Evolutionary conservation across 2,888 invertebrate species (phyloP).

Genomic region (Lycaena phlaeas): DNA sequence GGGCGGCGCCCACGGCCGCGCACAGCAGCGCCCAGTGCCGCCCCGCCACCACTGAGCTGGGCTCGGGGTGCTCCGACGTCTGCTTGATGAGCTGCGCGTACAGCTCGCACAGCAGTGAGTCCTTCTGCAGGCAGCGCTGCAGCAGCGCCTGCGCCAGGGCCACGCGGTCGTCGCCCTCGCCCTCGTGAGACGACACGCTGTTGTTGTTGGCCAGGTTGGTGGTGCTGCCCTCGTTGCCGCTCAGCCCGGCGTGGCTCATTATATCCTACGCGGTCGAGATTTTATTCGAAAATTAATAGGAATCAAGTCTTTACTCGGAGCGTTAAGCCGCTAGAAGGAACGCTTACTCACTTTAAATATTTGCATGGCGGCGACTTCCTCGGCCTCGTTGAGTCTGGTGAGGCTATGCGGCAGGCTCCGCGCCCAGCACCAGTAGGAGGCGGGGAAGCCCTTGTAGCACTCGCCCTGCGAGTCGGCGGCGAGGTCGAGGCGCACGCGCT

Average conservation of each 20-base stretch:
- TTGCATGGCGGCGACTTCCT: conserved; percentile 88
- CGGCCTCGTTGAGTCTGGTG: conserved; percentile 86
- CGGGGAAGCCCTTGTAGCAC: conserved; percentile 89
- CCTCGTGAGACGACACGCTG: conserved; percentile 45
- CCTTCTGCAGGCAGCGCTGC: conserved; percentile 92
- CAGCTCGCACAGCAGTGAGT: conserved; percentile 88
- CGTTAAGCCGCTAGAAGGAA: too few species aligned
- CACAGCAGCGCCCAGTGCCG: conserved; percentile 92
- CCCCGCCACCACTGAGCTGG: conserved; percentile 87
- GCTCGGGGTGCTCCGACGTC: conserved; percentile 94
- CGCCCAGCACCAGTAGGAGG: conserved; percentile 92
- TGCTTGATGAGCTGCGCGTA: conserved; percentile 92
- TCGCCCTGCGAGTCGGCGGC: conserved; percentile 81
- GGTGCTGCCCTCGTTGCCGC: conserved; percentile 57
- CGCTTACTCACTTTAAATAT: conserved; percentile 78
- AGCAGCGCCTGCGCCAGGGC: conserved; percentile 90
- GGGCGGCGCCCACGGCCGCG: conserved; percentile 75
- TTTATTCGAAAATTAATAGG: not conserved
- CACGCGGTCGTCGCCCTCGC: conserved; percentile 89
- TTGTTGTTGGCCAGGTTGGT: conserved; percentile 57
- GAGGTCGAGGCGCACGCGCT: conserved; percentile 73
- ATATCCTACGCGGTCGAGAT: conserved; percentile 60
- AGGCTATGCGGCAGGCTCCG: conserved; percentile 87
- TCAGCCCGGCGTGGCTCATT: conserved; percentile 90
- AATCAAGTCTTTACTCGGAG: too few species aligned